Evolutionary conservation across 2,888 invertebrate species (phyloP), one percentile per base, ranked within the genome.

Genomic region (Priocnemis perturbator): DNA sequence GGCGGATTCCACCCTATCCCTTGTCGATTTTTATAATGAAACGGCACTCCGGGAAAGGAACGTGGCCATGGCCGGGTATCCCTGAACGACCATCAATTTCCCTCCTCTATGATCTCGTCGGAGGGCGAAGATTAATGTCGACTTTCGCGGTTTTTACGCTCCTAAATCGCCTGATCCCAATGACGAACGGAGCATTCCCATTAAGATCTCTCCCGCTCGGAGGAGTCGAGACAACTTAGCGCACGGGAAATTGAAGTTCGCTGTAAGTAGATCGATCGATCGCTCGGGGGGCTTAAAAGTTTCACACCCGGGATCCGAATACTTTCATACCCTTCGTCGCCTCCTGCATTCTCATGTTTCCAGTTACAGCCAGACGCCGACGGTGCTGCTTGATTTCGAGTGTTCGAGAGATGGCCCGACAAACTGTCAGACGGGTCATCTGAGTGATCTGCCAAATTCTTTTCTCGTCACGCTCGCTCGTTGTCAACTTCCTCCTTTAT

Each of bases 21-120:
- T 64, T 66, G 71, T 78, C 81, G 76, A 82, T 81, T 83, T 83
- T 83, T 81, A 74, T 81, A 79, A 82, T 73, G 77, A 75, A 81
- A 77, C 70, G 69, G 48, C 62, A 62, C 63, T 67, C 60, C 53
- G 61, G 23, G 56, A 23, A 60, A 68, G 55, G 69, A 65, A 57
- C 68, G 62, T 64, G 64, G 60, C 63, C 60, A 50, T 57, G 69
- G 53, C 68, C 67, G 52, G 68, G 58, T 57, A 71, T 73, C 71
- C 48, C 64, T 47, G 57, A 58, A 26, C 71, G 68, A 67, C 73
- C 82, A 82, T 82, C 76, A 81, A 82, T 82, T 81, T 77, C 50
- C 67, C 68, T 75, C 74, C 58, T 63, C 75, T 59, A 65, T 72
- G 71, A 77, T 81, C 80, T 74, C 67, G 65, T 59, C 61, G 55